phyloP scores from a whole-genome alignment of 2,797 vertebrate species.

The Typhlichthys subterraneus region DNA sequence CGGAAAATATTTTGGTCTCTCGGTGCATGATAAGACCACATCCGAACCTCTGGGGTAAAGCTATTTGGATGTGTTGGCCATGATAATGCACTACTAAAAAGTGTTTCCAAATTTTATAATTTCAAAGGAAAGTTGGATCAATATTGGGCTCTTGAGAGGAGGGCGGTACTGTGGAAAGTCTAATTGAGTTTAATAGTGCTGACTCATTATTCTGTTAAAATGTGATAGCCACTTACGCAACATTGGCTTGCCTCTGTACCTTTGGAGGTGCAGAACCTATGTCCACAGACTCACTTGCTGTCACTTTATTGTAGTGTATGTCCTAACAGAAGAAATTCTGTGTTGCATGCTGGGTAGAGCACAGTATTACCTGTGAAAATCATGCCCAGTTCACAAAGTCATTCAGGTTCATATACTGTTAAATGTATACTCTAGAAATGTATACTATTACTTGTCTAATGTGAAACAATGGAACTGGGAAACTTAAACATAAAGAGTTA shows the following conservation, averaged over 20 bases:
- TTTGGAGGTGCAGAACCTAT: conserved; percentile 16
- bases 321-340: neutral
- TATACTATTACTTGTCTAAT: too few relatives aligned
- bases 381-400: neutral
- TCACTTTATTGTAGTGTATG: neutral
- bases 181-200: conserved; percentile 53
- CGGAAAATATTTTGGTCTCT: neutral
- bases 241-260: neutral
- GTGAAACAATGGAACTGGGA: too few relatives aligned
- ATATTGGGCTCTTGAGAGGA: conserved; percentile 24
- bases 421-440: too few relatives aligned
- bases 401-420: too few relatives aligned
- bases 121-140: conserved; percentile 31
- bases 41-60: conserved; percentile 17
- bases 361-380: neutral
- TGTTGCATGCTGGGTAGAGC: neutral
- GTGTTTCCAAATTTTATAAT: conserved; percentile 10
- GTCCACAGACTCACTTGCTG: conserved; percentile 28
- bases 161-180: neutral
- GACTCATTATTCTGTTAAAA: conserved; percentile 43
- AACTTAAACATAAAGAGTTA: too few relatives aligned
- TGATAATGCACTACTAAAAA: conserved; percentile 10
- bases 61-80: conserved; percentile 23
- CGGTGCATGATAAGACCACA: neutral
- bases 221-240: neutral